A percentile compares a stretch with the other conserved stretches of the same genome.
phyloP scores from a whole-genome alignment of 2,113 vertebrate species.

The Vicugna pacos region DNA sequence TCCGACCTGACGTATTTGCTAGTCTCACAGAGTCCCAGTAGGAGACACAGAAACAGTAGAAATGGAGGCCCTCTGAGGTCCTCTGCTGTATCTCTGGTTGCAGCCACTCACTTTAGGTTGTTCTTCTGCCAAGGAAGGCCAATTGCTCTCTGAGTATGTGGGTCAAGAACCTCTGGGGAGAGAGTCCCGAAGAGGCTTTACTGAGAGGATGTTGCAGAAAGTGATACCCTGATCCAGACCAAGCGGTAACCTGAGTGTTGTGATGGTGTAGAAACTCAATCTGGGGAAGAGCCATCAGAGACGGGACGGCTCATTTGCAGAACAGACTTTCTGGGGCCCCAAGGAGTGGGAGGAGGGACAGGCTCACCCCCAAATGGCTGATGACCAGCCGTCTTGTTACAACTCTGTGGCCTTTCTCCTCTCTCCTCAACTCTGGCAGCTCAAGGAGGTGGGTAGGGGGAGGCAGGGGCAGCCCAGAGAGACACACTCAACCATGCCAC shows the following conservation, averaged over 20 bases:
- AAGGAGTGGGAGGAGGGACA: neutral
- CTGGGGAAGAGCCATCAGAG: slow-evolving; percentile 21
- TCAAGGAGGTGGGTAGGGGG: neutral
- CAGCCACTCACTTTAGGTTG: neutral
- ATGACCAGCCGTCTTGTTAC: neutral
- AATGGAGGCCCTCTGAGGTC: neutral
- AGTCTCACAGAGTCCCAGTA: neutral
- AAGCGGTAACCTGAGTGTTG: slow-evolving; percentile 67
- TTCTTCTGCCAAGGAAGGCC: slow-evolving; percentile 37
- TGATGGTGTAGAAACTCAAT: slow-evolving; percentile 68
- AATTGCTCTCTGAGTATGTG: slow-evolving; percentile 47
- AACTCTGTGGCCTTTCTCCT: neutral
- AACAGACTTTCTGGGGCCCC: slow-evolving; percentile 60
- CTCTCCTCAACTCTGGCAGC: neutral
- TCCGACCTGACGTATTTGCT: neutral
- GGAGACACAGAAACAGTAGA: neutral
- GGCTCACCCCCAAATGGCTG: neutral
- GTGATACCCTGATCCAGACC: slow-evolving; percentile 61
- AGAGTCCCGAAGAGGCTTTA: neutral
- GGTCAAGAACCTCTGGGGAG: slow-evolving; percentile 58
- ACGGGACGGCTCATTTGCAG: neutral
- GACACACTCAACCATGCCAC: neutral
- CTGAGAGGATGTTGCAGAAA: slow-evolving; percentile 65
- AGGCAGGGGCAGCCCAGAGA: neutral
- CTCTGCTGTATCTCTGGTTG: neutral